Percentiles rank a stretch among this genome's conserved stretches.
phyloP scores from a whole-genome alignment of 2,113 vertebrate species.

The Atlantisia rogersi region DNA sequence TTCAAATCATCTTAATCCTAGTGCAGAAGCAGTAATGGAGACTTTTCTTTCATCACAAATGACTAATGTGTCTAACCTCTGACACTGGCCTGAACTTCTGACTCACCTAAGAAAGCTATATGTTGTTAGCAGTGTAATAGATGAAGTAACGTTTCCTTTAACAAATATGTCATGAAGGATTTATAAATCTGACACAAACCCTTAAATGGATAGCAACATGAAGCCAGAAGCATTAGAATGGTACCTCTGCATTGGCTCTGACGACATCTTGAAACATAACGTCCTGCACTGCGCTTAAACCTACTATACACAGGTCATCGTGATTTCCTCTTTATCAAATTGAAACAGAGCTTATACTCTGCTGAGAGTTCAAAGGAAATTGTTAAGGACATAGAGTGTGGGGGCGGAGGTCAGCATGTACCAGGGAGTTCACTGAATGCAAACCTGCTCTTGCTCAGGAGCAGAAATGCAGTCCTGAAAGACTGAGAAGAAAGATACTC shows the following conservation, averaged over 20 bases:
- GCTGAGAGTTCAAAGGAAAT: not conserved
- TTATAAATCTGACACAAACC: not conserved
- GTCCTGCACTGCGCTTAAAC: not conserved
- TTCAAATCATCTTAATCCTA: conserved; percentile 26
- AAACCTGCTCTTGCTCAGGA: not conserved
- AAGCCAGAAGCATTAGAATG: not conserved
- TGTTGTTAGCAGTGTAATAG: not conserved
- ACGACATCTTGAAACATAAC: not conserved
- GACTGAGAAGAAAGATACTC: not conserved
- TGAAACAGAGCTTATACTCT: not conserved
- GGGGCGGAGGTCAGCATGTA: not conserved
- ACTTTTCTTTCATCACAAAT: conserved; percentile 26
- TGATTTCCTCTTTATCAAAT: not conserved
- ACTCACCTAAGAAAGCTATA: not conserved
- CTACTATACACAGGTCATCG: not conserved
- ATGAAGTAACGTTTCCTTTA: not conserved
- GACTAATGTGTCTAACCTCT: conserved; percentile 3
- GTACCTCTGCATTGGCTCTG: not conserved
- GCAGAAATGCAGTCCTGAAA: not conserved
- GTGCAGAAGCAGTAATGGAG: not conserved
- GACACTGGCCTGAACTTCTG: not conserved
- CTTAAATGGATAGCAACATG: not conserved
- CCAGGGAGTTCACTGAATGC: not conserved
- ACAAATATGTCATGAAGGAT: not conserved
- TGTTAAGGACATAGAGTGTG: not conserved